Base-by-base conservation (phyloP, 2,888 invertebrate species). In the Drosophila anceps region DNA sequence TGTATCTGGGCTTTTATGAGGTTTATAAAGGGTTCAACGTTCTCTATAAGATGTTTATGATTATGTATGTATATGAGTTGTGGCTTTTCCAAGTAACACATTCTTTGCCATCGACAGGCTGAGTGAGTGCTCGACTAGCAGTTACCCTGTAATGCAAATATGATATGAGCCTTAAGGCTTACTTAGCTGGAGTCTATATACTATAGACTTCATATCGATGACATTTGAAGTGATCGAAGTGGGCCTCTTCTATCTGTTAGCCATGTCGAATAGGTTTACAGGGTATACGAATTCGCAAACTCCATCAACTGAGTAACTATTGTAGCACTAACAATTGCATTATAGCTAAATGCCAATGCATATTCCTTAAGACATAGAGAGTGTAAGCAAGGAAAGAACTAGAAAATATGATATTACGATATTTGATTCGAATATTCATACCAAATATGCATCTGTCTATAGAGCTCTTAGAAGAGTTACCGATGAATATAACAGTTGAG, bases 1-100 rank as follows among this genome's bases (percentile, higher is more conserved):
- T 60, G 20, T 3, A 33, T 50, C 31, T 55, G 18, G 4, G 27
- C 20, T 50, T 53, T 61, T 58, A 31, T 57, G 31, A 39, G 15
- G 18, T 33, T 5, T 18, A 18, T 50, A 18, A 50, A 24, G 44
- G 68, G 73, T 74, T 74, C 72, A 74, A 70, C 57, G 73, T 39
- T 35, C 77, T 48, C 27, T 13, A 53, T 70, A 12, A 76, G 58
- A 59, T 69, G 70, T 73, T 73, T 73, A 76, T 41, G 55, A 58
- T 46, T 24, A 20, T 53, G 24, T 58, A 29, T 50, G n/a, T n/a
- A n/a, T n/a, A n/a, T 37, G 31, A 53, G 41, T 31, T 44, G 27
- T 35, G 24, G 9, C 43, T 64, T 37, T 73, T 39, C 60, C 20
- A 20, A 24, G 35, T 53, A 65, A 39, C 20, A 31, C 15, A 43